These are phyloP conservation scores for Chaitophorus viminalis DNA, from an alignment of 2,888 invertebrate species.

Conservation along the genomic window DNA sequence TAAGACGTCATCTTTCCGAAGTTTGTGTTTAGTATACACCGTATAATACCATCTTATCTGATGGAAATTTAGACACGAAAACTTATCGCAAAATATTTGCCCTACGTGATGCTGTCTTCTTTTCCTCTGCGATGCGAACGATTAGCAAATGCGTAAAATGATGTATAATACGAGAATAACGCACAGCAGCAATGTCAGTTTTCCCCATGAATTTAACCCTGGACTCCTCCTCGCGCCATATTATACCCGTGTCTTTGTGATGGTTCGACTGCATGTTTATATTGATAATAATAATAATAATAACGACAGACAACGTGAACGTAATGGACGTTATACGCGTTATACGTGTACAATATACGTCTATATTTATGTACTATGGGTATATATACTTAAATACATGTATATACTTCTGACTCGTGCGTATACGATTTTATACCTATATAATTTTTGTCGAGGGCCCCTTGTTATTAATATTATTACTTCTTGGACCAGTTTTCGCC, in stretches of 20 bases:
- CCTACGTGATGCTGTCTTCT: too few species aligned
- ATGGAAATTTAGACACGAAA: too few species aligned
- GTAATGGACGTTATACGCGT: constrained; percentile 1
- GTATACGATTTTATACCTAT: constrained; percentile 32
- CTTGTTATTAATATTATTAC: constrained; percentile 45
- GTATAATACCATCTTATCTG: too few species aligned
- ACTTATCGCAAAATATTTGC: too few species aligned
- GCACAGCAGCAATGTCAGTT: neutral
- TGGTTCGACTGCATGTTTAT: neutral
- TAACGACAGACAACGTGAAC: constrained; percentile 27
- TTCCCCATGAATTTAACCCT: constrained; percentile 35
- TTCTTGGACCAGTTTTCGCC: constrained; percentile 49
- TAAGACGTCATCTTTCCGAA: too few species aligned
- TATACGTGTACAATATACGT: too few species aligned
- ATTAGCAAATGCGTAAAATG: too few species aligned
- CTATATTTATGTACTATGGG: too few species aligned
- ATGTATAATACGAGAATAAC: neutral
- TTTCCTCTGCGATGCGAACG: too few species aligned
- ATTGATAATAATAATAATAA: neutral
- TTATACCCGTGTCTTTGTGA: neutral
- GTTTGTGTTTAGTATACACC: too few species aligned
- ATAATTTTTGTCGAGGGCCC: constrained; percentile 42
- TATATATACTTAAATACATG: neutral
- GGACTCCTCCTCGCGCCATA: neutral
- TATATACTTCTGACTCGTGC: neutral